Conservation (phyloP, 2,113 vertebrate genomes). For the Asarcornis scutulata region DNA sequence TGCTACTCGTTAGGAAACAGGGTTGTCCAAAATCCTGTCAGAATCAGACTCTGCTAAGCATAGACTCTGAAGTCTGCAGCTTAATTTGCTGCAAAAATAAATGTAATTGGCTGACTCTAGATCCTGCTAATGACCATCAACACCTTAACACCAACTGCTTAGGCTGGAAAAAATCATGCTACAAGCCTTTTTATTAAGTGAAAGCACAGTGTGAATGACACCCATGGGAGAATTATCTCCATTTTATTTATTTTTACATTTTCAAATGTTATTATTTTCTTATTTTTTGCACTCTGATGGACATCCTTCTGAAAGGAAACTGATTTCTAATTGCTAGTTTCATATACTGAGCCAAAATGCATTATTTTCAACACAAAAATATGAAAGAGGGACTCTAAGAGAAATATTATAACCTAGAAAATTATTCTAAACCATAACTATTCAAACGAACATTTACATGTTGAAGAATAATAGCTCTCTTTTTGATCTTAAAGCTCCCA, state of each 20-base stretch:
- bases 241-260: slow-evolving; percentile 45
- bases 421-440: not conserved
- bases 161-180: slow-evolving; percentile 27
- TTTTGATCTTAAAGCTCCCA: not conserved
- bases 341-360: not conserved
- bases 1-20: not conserved
- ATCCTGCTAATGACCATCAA: slow-evolving; percentile 52
- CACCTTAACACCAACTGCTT: slow-evolving; percentile 34
- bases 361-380: not conserved
- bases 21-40: slow-evolving; percentile 44
- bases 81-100: slow-evolving; percentile 63
- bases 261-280: slow-evolving; percentile 40
- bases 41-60: not conserved
- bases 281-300: not conserved
- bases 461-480: not conserved
- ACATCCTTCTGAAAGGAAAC: not conserved
- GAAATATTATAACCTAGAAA: not conserved
- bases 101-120: slow-evolving; percentile 52
- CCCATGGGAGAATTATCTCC: not conserved
- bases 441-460: not conserved
- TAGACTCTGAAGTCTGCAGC: not conserved
- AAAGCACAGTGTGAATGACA: slow-evolving; percentile 28
- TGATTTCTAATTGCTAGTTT: not conserved
- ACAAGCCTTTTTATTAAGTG: slow-evolving; percentile 11
- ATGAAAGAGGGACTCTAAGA: not conserved